Conservation (phyloP, 2,888 invertebrate species). For the Acronicta alni region DNA sequence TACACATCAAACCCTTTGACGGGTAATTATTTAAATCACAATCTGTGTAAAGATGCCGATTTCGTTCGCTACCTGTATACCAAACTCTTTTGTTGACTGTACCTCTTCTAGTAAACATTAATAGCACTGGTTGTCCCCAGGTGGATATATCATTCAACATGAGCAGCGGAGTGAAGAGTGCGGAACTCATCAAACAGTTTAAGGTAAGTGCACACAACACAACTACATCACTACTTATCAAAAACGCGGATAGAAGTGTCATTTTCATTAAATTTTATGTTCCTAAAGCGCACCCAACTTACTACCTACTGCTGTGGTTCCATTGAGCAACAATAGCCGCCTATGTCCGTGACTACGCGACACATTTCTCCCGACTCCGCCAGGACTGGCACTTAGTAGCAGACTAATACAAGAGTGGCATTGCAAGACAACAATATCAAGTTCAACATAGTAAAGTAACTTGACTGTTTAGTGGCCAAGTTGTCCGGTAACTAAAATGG, state of each 20-base stretch:
- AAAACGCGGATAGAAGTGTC: background rate
- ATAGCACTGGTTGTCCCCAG: conserved; percentile 59
- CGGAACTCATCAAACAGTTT: conserved; percentile 97
- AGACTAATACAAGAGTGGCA: background rate
- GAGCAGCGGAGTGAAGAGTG: conserved; percentile 99
- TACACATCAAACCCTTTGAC: no score
- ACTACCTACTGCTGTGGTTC: no score
- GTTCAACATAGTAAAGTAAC: no score
- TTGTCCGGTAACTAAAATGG: no score
- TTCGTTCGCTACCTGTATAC: no score
- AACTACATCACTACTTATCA: no score
- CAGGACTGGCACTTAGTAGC: background rate
- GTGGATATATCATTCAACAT: conserved; percentile 99
- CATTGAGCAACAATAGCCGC: no score
- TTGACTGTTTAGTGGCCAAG: no score
- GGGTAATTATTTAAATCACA: no score
- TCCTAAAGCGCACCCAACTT: background rate
- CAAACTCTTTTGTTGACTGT: background rate
- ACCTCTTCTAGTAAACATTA: background rate
- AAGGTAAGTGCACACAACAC: conserved; percentile 84
- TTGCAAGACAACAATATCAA: no score
- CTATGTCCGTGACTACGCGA: no score
- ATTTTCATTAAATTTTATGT: conserved; percentile 1
- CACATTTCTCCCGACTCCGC: background rate
- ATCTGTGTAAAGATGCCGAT: no score